Conservation (phyloP, 92 coral and sea anemone genomes). For the Zoanthus solanderi region DNA sequence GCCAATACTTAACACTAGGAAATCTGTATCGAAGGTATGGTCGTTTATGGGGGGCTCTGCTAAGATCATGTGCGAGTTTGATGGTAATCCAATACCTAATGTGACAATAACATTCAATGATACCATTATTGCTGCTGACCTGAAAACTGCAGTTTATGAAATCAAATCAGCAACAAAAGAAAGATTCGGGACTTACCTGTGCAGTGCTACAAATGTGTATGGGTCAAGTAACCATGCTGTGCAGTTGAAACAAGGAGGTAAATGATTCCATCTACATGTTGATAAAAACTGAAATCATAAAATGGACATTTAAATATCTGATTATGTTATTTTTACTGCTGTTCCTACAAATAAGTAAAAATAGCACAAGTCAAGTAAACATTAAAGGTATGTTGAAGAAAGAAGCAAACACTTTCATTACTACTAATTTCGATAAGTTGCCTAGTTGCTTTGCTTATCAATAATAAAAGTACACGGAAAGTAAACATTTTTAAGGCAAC, state of each 20-base stretch:
- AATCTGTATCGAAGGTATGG: neutral
- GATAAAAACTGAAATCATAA: too few relatives aligned
- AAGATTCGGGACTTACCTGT: slow-evolving; percentile 17
- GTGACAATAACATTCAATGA: slow-evolving; percentile 13
- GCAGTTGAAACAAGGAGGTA: slow-evolving; percentile 32
- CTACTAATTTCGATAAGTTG: too few relatives aligned
- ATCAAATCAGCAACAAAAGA: neutral
- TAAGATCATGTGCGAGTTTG: slow-evolving; percentile 16
- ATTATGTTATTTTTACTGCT: too few relatives aligned
- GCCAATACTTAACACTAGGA: slow-evolving; percentile 16
- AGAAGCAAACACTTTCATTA: too few relatives aligned
- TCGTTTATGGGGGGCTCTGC: slow-evolving; percentile 1
- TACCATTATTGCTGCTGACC: slow-evolving; percentile 3
- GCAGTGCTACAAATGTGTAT: slow-evolving; percentile 13
- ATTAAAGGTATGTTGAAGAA: too few relatives aligned
- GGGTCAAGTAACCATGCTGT: slow-evolving; percentile 20
- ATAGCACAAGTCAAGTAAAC: too few relatives aligned
- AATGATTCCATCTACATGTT: too few relatives aligned
- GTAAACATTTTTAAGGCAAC: neutral
- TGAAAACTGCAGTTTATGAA: slow-evolving; percentile 4
- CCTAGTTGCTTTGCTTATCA: too few relatives aligned
- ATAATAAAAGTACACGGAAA: neutral
- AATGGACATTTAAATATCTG: too few relatives aligned
- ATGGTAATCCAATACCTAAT: slow-evolving; percentile 19
- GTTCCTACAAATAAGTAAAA: too few relatives aligned